Conservation (phyloP, 2,113 vertebrate genomes). For the Crotalus horridus region DNA sequence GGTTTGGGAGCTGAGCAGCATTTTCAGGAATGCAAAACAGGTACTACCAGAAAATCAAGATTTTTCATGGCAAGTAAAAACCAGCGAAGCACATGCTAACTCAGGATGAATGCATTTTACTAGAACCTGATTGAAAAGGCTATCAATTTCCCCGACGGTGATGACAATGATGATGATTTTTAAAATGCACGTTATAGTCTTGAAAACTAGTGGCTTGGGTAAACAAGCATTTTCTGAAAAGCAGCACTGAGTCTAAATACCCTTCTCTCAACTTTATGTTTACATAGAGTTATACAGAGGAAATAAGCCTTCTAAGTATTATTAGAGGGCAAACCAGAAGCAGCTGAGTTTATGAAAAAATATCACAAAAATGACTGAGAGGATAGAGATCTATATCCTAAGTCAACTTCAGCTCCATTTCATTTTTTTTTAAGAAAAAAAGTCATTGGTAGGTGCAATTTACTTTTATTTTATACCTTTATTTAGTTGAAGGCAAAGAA, state of each 20-base stretch:
- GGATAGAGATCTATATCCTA: constrained; percentile 64
- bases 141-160: constrained; percentile 1
- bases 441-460: constrained; percentile 40
- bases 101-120: constrained; percentile 18
- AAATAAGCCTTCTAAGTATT: constrained; percentile 69
- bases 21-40: background rate
- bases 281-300: constrained; percentile 70
- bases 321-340: constrained; percentile 72
- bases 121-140: background rate
- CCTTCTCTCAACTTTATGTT: constrained; percentile 68
- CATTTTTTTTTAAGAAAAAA: constrained; percentile 46
- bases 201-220: constrained; percentile 63
- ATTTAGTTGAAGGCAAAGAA: accelerated
- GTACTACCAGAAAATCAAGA: background rate
- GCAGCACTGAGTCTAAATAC: constrained; percentile 66
- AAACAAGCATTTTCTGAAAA: constrained; percentile 64
- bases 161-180: constrained; percentile 33
- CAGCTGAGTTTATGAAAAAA: constrained; percentile 68
- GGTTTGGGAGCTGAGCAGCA: background rate
- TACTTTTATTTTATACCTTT: constrained; percentile 13
- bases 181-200: constrained; percentile 59
- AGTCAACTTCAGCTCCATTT: constrained; percentile 56
- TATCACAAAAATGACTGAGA: constrained; percentile 57
- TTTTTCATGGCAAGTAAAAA: background rate
- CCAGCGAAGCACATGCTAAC: background rate